Percentiles rank a stretch among this genome's conserved stretches.
phyloP scores from a whole-genome alignment of 2,888 invertebrate species.

The Therioaphis trifolii region DNA sequence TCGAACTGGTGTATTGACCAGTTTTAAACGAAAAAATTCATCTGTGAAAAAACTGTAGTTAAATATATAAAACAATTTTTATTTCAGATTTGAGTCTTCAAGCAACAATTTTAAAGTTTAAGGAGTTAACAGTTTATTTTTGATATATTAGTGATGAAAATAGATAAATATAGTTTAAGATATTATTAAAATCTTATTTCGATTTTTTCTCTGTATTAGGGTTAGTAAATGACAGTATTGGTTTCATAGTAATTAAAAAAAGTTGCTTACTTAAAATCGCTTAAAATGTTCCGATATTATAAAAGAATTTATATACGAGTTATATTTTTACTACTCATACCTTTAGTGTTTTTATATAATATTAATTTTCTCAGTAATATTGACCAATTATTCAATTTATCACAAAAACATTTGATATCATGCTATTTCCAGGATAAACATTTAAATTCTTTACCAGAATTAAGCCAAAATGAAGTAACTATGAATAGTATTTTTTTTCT shows the following conservation, averaged over 20 bases:
- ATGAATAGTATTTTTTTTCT: constrained; percentile 73
- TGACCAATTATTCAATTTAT: background rate
- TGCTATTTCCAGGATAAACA: constrained; percentile 38
- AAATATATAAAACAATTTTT: too few relatives aligned
- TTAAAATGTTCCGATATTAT: constrained; percentile 32
- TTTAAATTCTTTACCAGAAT: constrained; percentile 19
- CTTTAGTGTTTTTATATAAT: constrained; percentile 30
- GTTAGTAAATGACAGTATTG: too few relatives aligned
- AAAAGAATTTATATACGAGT: constrained; percentile 23
- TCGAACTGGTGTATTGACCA: too few relatives aligned
- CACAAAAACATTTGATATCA: constrained; percentile 43
- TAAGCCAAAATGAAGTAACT: constrained; percentile 36
- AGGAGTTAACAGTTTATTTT: too few relatives aligned
- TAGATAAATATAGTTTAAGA: too few relatives aligned
- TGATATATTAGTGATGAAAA: too few relatives aligned
- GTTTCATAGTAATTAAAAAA: background rate
- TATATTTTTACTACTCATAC: constrained; percentile 16
- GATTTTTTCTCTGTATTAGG: too few relatives aligned
- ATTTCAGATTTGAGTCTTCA: too few relatives aligned
- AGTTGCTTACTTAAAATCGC: background rate
- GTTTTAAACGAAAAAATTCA: too few relatives aligned
- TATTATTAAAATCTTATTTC: too few relatives aligned
- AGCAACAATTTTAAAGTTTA: too few relatives aligned
- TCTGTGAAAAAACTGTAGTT: too few relatives aligned
- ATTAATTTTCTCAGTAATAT: constrained; percentile 10